These are phyloP conservation scores for Liasis olivaceus DNA, from an alignment of 2,797 vertebrate species.

Conservation along the genomic window DNA sequence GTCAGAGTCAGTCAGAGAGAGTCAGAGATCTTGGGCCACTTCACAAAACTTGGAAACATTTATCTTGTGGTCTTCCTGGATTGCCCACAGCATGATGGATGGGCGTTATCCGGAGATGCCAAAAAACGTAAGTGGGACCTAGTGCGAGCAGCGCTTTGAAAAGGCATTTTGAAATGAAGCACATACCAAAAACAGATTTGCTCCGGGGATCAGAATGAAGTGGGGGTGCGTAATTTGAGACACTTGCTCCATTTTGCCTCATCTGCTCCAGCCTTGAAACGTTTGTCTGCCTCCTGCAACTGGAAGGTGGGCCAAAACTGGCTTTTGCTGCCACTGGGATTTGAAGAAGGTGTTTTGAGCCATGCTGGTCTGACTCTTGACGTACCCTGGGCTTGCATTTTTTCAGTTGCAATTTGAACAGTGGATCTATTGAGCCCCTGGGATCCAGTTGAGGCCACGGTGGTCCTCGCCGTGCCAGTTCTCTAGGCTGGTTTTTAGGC, in stretches of 20 bases:
- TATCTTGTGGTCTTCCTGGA: neutral
- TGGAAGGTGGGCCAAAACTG: neutral
- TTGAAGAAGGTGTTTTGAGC: neutral
- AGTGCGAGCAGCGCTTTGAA: neutral
- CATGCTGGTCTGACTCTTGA: neutral
- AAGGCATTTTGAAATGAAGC: neutral
- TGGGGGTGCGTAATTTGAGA: neutral
- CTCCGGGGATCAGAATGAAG: neutral
- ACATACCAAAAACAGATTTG: too few relatives aligned
- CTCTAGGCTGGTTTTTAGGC: neutral
- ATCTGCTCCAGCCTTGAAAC: neutral
- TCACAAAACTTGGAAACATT: neutral
- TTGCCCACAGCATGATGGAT: neutral
- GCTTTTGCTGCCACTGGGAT: neutral
- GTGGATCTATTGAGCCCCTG: neutral
- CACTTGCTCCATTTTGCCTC: neutral
- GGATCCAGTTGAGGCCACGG: neutral
- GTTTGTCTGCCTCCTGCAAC: neutral
- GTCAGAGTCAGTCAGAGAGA: neutral
- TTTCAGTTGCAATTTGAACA: neutral
- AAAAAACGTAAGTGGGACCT: neutral
- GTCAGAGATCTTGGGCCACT: neutral
- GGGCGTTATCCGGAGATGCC: neutral
- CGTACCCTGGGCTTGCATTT: too few relatives aligned
- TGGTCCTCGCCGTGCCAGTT: neutral